phyloP scores from a whole-genome alignment of 2,888 invertebrate species.

The Morinoia aosen region DNA sequence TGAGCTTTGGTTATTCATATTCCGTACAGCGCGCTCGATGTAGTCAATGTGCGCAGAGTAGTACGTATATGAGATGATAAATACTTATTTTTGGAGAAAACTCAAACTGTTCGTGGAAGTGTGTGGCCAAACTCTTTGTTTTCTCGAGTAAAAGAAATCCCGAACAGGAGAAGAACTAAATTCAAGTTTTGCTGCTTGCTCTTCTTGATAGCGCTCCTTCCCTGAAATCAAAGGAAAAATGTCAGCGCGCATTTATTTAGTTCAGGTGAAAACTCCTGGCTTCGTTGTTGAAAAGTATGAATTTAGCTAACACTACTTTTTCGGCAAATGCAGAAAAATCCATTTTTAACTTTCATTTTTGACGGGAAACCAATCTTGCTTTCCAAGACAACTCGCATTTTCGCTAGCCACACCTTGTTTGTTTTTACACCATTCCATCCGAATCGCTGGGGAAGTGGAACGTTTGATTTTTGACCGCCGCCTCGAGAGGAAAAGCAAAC shows the following conservation, averaged over 20 bases:
- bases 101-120: neutral
- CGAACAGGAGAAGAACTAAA: neutral
- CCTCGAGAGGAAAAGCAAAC: neutral
- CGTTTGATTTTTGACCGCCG: neutral
- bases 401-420: neutral
- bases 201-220: neutral
- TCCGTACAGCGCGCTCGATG: too few relatives aligned
- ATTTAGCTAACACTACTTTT: neutral
- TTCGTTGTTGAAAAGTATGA: neutral
- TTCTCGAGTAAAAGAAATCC: neutral
- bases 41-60: too few relatives aligned
- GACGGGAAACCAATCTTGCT: neutral
- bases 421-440: neutral
- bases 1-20: too few relatives aligned
- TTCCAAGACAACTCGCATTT: neutral
- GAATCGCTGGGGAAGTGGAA: neutral
- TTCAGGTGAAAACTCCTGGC: neutral
- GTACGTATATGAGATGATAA: too few relatives aligned
- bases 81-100: too few relatives aligned
- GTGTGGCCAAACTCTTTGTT: neutral
- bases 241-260: neutral
- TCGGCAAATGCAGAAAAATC: neutral
- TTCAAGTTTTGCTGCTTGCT: neutral
- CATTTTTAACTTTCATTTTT: neutral
- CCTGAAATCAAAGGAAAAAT: neutral